phyloP scores from a whole-genome alignment of 2,888 invertebrate species.

The Sphaerophoria rueppellii region DNA sequence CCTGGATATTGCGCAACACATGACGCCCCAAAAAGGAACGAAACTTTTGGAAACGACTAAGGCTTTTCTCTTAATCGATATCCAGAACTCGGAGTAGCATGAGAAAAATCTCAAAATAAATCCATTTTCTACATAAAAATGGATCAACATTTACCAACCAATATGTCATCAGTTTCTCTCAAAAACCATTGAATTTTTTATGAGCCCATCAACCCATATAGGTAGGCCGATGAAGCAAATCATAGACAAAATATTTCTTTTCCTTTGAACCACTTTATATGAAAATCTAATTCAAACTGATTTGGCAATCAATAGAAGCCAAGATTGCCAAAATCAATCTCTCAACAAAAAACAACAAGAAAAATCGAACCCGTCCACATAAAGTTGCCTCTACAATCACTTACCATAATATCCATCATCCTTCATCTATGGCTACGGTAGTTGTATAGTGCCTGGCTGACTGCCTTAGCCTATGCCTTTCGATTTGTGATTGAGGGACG shows the following conservation, averaged over 20 bases:
- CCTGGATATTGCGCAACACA: too few species aligned
- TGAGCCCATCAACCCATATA: too few species aligned
- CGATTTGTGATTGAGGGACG: conserved; percentile 14
- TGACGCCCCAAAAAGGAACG: not conserved
- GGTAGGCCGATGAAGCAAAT: too few species aligned
- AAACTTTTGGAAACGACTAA: not conserved
- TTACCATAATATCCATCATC: conserved; percentile 59
- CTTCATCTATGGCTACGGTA: not conserved
- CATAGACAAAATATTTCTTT: not conserved
- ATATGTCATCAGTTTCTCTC: too few species aligned
- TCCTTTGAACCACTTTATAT: conserved; percentile 11
- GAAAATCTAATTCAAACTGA: conserved; percentile 42
- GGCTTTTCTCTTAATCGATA: too few species aligned
- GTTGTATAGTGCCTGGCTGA: too few species aligned
- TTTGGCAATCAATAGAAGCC: conserved; percentile 40
- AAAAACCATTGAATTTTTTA: too few species aligned
- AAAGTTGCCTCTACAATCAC: conserved; percentile 40
- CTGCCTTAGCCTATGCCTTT: not conserved
- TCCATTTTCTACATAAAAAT: too few species aligned
- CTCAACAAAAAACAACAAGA: not conserved
- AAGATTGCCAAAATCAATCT: conserved; percentile 20
- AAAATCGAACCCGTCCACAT: conserved; percentile 9
- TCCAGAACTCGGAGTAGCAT: too few species aligned
- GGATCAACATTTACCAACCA: too few species aligned
- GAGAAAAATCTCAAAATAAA: too few species aligned